Conservation (phyloP, 1,140 invertebrate genomes). For the Drosophila pectinifera region DNA sequence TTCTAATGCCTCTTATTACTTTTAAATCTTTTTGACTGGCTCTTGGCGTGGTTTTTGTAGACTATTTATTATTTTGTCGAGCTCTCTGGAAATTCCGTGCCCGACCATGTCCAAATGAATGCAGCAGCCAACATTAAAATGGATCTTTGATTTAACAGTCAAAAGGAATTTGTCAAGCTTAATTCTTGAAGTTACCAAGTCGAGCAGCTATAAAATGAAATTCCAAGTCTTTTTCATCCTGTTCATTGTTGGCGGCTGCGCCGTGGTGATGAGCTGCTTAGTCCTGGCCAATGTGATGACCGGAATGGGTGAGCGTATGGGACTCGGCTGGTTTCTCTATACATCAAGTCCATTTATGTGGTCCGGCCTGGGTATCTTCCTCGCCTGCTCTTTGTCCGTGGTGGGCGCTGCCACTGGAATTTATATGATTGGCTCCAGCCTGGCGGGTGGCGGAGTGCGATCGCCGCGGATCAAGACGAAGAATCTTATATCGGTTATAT, state of each 20-base stretch:
- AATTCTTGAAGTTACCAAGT: not conserved
- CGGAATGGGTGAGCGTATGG: slow-evolving; percentile 93
- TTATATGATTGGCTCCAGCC: slow-evolving; percentile 97
- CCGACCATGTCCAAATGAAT: no score
- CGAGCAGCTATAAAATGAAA: slow-evolving; percentile 32
- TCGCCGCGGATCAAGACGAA: slow-evolving; percentile 99
- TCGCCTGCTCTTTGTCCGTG: slow-evolving; percentile 97
- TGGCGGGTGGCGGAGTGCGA: slow-evolving; percentile 99
- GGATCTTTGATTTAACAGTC: not conserved
- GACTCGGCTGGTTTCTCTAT: slow-evolving; percentile 94
- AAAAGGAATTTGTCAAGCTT: not conserved
- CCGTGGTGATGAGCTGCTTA: slow-evolving; percentile 85
- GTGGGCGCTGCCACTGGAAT: slow-evolving; percentile 99
- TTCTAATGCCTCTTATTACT: not conserved
- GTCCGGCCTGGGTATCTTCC: slow-evolving; percentile 95
- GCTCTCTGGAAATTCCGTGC: no score
- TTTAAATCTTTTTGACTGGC: no score
- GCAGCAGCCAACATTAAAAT: no score
- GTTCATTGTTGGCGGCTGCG: slow-evolving; percentile 80
- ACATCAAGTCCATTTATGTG: slow-evolving; percentile 96
- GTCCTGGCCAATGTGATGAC: slow-evolving; percentile 92
- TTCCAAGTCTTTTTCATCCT: slow-evolving; percentile 10
- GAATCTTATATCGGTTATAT: slow-evolving; percentile 99
- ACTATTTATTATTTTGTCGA: no score
- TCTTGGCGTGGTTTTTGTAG: no score